Conservation (phyloP, 2,113 vertebrate genomes). For the Siniperca knerii region DNA sequence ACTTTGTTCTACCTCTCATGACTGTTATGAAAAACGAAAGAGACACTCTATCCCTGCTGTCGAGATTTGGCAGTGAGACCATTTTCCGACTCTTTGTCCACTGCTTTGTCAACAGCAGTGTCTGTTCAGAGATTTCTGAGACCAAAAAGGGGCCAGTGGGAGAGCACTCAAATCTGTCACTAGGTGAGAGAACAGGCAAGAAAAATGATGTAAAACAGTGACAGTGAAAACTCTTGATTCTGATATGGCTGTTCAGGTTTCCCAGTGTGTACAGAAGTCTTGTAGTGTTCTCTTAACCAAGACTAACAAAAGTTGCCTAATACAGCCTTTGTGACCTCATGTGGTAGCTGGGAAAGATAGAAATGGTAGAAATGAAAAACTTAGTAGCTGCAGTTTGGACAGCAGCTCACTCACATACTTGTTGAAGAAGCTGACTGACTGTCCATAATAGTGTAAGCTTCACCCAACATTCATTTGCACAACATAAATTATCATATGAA, state of each 20-base stretch:
- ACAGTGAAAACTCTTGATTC: slow-evolving; percentile 11
- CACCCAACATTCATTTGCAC: background rate
- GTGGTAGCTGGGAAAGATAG: background rate
- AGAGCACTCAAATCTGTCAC: slow-evolving; percentile 36
- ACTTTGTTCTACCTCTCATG: slow-evolving; percentile 8
- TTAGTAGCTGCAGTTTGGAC: too few species aligned
- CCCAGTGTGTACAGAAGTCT: background rate
- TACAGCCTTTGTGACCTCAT: background rate
- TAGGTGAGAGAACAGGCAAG: slow-evolving; percentile 7
- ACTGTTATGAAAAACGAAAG: slow-evolving; percentile 23
- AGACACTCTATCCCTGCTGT: slow-evolving; percentile 2
- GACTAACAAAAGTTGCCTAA: background rate
- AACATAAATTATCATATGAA: slow-evolving; percentile 4
- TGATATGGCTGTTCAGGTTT: background rate
- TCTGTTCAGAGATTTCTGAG: slow-evolving; percentile 31
- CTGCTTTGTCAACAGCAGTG: slow-evolving; percentile 46
- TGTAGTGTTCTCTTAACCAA: background rate
- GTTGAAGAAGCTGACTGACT: background rate
- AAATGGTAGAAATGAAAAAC: background rate
- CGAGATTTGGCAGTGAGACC: slow-evolving; percentile 26
- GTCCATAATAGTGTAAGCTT: background rate
- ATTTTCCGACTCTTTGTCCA: slow-evolving; percentile 26
- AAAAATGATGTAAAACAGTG: slow-evolving; percentile 4
- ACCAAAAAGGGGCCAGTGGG: slow-evolving; percentile 12
- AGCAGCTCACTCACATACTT: too few species aligned